These are phyloP conservation scores for Gila robusta DNA, from an alignment of 2,797 vertebrate species.

Conservation along the genomic window DNA sequence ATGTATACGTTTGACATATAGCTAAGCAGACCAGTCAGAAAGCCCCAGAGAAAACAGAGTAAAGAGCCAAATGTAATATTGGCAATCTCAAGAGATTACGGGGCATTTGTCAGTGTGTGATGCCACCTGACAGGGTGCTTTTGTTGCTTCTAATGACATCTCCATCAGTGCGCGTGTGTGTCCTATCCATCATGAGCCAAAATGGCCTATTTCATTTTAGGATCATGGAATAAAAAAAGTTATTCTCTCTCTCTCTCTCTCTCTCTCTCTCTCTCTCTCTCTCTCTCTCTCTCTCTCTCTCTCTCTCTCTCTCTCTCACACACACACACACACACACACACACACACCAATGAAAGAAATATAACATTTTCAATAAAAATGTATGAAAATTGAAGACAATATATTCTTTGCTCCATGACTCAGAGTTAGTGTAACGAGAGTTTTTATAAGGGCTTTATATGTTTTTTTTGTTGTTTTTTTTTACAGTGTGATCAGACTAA, in stretches of 20 bases:
- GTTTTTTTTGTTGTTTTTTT: too few relatives aligned
- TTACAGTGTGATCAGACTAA: slow-evolving; percentile 68
- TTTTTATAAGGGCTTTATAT: slow-evolving; percentile 57
- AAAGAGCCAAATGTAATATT: slow-evolving; percentile 52
- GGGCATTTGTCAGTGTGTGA: slow-evolving; percentile 49
- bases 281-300: too few relatives aligned
- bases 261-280: neutral
- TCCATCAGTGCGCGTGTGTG: slow-evolving; percentile 35
- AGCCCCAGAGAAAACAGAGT: slow-evolving; percentile 41
- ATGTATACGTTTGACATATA: slow-evolving; percentile 41
- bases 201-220: slow-evolving; percentile 79
- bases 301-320: too few relatives aligned
- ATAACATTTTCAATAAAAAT: slow-evolving; percentile 85
- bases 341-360: slow-evolving; percentile 82
- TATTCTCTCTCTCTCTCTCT: slow-evolving; percentile 69
- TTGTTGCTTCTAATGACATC: slow-evolving; percentile 51
- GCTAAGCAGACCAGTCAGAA: slow-evolving; percentile 45
- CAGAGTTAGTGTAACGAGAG: slow-evolving; percentile 78
- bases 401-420: slow-evolving; percentile 81
- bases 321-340: slow-evolving; percentile 40
- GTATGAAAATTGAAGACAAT: slow-evolving; percentile 89
- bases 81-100: slow-evolving; percentile 53
- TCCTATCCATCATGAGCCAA: slow-evolving; percentile 79
- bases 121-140: slow-evolving; percentile 57
- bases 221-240: slow-evolving; percentile 77